phyloP scores from a whole-genome alignment of 2,113 vertebrate species.

The Cyanocitta stelleri region DNA sequence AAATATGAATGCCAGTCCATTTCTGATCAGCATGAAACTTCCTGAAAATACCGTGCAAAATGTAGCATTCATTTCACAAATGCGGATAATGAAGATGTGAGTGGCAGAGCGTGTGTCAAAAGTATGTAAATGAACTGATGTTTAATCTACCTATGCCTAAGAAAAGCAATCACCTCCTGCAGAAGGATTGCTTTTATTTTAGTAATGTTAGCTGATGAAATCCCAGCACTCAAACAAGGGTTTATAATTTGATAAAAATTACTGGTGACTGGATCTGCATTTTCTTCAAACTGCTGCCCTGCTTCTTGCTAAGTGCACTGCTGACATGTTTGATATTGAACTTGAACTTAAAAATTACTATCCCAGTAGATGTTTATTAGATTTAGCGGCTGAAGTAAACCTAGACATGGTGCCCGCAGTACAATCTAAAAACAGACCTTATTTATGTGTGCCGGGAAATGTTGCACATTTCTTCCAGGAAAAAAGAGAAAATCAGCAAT shows the following conservation, averaged over 20 bases:
- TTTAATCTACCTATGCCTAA: slow-evolving; percentile 16
- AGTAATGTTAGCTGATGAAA: slow-evolving; percentile 36
- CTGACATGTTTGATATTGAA: slow-evolving; percentile 70
- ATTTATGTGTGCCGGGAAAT: slow-evolving; percentile 69
- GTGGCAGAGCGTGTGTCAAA: not conserved
- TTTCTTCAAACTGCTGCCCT: slow-evolving; percentile 51
- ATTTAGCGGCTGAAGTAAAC: slow-evolving; percentile 64
- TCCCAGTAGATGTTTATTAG: slow-evolving; percentile 69
- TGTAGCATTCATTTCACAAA: slow-evolving; percentile 6
- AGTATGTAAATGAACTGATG: slow-evolving; percentile 18
- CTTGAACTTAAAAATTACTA: slow-evolving; percentile 65
- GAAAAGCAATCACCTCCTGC: slow-evolving; percentile 22
- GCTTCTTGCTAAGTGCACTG: slow-evolving; percentile 57
- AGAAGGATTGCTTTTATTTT: slow-evolving; percentile 32
- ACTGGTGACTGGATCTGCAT: slow-evolving; percentile 44
- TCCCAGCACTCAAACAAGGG: slow-evolving; percentile 24
- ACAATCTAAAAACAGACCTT: slow-evolving; percentile 56
- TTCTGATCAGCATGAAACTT: not conserved
- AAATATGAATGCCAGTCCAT: not conserved
- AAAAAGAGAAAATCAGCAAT: slow-evolving; percentile 51
- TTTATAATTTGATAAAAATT: slow-evolving; percentile 59
- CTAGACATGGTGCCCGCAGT: slow-evolving; percentile 36
- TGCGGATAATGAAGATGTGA: not conserved
- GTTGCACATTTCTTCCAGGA: slow-evolving; percentile 66
- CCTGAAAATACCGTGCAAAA: not conserved